Evolutionary conservation across 2,888 invertebrate species (phyloP).

Genomic region (Hybos culiciformis): DNA sequence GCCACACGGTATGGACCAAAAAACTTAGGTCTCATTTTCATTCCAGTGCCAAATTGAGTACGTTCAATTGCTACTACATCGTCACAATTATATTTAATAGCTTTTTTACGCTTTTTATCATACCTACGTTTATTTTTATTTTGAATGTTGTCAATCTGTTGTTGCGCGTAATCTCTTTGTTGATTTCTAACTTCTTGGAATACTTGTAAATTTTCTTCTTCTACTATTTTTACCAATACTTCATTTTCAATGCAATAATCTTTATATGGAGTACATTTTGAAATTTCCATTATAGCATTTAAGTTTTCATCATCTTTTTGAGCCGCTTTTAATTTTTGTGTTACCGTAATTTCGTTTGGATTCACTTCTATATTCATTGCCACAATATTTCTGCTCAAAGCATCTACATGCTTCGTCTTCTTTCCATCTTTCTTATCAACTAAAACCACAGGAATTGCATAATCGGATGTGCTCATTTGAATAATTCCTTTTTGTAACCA

Average conservation of each 20-base stretch:
- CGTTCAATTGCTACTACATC: constrained; percentile 15
- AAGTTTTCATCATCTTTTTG: constrained; percentile 9
- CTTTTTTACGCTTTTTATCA: constrained; percentile 1
- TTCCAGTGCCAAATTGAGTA: constrained; percentile 12
- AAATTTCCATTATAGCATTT: constrained; percentile 2
- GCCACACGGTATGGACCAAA: constrained; percentile 12
- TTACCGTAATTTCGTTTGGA: neutral
- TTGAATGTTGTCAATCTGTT: constrained; percentile 14
- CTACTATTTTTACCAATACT: constrained; percentile 2
- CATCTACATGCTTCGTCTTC: constrained; percentile 16
- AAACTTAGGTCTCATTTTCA: constrained; percentile 11
- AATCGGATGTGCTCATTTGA: constrained; percentile 8
- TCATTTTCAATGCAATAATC: neutral
- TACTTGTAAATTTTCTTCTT: neutral
- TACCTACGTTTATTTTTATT: constrained; percentile 5
- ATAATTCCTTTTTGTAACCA: constrained; percentile 6
- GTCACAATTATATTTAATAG: constrained; percentile 2
- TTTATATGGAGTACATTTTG: neutral
- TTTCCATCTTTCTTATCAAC: constrained; percentile 6
- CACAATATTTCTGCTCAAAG: constrained; percentile 14
- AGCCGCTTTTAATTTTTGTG: constrained; percentile 1
- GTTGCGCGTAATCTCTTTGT: constrained; percentile 6
- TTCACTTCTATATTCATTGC: constrained; percentile 4
- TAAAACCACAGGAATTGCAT: neutral
- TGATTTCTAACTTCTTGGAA: constrained; percentile 5